Evolutionary conservation across 2,113 vertebrate genomes (phyloP), one percentile per base, ranked within the genome.

Genomic region (Pygathrix nemaeus): DNA sequence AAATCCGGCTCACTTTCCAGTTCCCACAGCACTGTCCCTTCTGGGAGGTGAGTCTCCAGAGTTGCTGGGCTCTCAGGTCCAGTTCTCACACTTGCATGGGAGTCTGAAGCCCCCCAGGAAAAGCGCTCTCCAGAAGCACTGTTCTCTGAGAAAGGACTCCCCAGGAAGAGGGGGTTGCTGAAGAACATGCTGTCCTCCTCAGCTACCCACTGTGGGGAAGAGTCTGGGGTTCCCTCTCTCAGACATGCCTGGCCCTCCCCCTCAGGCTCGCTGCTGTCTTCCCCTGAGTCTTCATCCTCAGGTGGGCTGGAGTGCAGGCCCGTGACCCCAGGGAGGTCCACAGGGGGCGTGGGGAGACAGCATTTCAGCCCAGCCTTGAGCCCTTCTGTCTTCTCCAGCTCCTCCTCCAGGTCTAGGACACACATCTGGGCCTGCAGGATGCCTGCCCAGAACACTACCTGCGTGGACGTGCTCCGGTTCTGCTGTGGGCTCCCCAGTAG

Each of bases 371-470:
- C 98, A 0, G 93, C 96, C 48, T 32, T 66, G 68, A 98, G 88
- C 48, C 75, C 98, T 12, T 97, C 96, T 0, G 98, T 97, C 92
- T 97, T 98, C 78, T 98, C 98, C 48, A 98, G 89, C 78, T 98
- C 98, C 38, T 98, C 98, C 17, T 98, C 97, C 25, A 98, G 88
- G 82, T 98, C 98, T 38, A 98, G 76, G 81, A 98, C 96, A 0
- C 98, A 98, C 97, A 97, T 97, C 97, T 98, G 98, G 57, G 98
- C 98, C 94, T 98, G 98, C 30, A 98, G 85, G 88, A 98, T 98
- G 55, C 98, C 97, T 1, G 98, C 98, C 97, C 97, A 98, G 97
- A 98, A 98, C 3, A 97, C 80, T 50, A 98, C 98, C 68, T 98
- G 97, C 0, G 98, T 73, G 20, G 98, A 97, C 0, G 72, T 73